These are phyloP conservation scores for Cynoglossus semilaevis DNA, from an alignment of 2,113 vertebrate genomes.

Conservation along the genomic window DNA sequence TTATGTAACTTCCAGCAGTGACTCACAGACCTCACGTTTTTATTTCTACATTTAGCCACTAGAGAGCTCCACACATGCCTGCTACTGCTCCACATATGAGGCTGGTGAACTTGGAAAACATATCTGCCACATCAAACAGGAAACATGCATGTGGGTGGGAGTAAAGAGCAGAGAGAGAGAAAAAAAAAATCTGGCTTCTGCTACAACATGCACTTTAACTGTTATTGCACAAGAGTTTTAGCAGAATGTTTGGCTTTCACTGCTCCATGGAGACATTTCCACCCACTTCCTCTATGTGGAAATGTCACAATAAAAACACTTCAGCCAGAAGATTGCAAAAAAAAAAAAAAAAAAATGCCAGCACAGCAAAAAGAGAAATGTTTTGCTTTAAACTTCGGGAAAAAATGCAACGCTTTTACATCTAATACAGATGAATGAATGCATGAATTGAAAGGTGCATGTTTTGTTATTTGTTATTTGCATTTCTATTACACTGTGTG, in stretches of 20 bases:
- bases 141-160: slow-evolving; percentile 2
- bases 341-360: background rate
- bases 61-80: slow-evolving; percentile 52
- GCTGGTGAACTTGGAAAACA: slow-evolving; percentile 19
- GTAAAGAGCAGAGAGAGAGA: background rate
- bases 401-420: too few species aligned
- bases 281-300: slow-evolving; percentile 21
- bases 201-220: slow-evolving; percentile 4
- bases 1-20: background rate
- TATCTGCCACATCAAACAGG: slow-evolving; percentile 30
- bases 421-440: too few species aligned
- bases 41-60: slow-evolving; percentile 44
- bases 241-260: slow-evolving; percentile 10
- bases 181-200: slow-evolving; percentile 10
- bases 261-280: slow-evolving; percentile 10
- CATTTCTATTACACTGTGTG: too few species aligned
- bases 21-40: slow-evolving; percentile 2
- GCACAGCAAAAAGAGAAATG: slow-evolving; percentile 25
- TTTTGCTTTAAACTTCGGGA: too few species aligned
- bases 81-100: slow-evolving; percentile 6
- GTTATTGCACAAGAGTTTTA: slow-evolving; percentile 15
- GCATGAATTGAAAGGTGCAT: too few species aligned
- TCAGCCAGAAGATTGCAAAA: background rate
- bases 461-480: too few species aligned
- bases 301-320: slow-evolving; percentile 33